phyloP scores from a whole-genome alignment of 92 coral and sea anemone species.

The Pocillopora grandis region DNA sequence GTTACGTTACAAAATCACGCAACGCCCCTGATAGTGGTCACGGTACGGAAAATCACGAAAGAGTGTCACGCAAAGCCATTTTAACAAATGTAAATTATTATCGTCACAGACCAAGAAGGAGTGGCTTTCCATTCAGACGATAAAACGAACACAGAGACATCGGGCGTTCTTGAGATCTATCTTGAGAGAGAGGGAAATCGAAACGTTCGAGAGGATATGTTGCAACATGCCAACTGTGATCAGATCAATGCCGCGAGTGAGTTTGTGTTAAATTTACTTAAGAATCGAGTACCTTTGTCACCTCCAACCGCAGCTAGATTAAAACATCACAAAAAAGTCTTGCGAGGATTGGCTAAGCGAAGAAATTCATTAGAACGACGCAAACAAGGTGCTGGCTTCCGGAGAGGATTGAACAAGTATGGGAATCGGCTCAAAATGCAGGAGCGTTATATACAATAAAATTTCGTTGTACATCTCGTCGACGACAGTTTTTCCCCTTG shows the following conservation, averaged over 20 bases:
- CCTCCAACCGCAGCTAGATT: neutral
- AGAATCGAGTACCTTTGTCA: neutral
- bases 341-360: neutral
- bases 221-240: conserved; percentile 16
- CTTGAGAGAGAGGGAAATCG: neutral
- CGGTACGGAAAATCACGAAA: too few species aligned
- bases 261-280: conserved; percentile 5
- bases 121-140: too few species aligned
- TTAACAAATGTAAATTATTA: too few species aligned
- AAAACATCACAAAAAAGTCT: neutral
- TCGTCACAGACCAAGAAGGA: too few species aligned
- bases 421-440: neutral
- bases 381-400: too few species aligned
- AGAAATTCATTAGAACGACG: neutral
- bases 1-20: too few species aligned
- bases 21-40: too few species aligned
- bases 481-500: conserved; percentile 26
- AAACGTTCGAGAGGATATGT: neutral
- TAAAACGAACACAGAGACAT: too few species aligned
- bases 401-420: neutral
- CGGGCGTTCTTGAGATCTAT: too few species aligned
- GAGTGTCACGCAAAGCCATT: too few species aligned
- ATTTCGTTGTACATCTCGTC: conserved; percentile 8
- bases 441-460: conserved; percentile 30
- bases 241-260: conserved; percentile 29